Conservation (phyloP, 2,113 vertebrate genomes). For the Marmota monax region DNA sequence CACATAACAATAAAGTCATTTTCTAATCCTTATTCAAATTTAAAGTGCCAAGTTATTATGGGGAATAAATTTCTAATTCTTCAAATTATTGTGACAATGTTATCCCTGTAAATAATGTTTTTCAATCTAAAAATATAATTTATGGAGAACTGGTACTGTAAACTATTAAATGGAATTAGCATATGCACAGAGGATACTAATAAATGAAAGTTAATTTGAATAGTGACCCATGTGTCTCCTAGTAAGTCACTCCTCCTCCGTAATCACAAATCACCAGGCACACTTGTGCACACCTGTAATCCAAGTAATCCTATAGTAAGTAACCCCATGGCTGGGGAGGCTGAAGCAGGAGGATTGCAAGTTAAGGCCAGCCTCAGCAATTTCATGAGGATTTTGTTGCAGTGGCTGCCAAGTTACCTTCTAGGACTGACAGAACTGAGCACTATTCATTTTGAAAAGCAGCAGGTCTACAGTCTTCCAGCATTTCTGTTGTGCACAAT, state of each 20-base stretch:
- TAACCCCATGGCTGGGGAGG: no score
- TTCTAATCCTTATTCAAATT: slow-evolving; percentile 64
- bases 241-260: background rate
- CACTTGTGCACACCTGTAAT: no score
- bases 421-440: background rate
- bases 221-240: background rate
- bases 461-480: background rate
- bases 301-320: no score
- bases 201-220: slow-evolving; percentile 31
- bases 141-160: background rate
- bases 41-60: slow-evolving; percentile 38
- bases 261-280: background rate
- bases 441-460: background rate
- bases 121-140: slow-evolving; percentile 53
- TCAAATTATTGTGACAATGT: slow-evolving; percentile 44
- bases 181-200: background rate
- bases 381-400: background rate
- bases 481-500: background rate
- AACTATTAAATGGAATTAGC: background rate
- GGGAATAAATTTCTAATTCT: slow-evolving; percentile 56
- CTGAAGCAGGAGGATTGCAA: no score
- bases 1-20: slow-evolving; percentile 67
- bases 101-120: slow-evolving; percentile 54
- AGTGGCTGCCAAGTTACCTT: background rate
- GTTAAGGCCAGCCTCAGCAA: no score